Conservation (phyloP, 2,113 vertebrate genomes). For the Ranitomeya imitator region DNA sequence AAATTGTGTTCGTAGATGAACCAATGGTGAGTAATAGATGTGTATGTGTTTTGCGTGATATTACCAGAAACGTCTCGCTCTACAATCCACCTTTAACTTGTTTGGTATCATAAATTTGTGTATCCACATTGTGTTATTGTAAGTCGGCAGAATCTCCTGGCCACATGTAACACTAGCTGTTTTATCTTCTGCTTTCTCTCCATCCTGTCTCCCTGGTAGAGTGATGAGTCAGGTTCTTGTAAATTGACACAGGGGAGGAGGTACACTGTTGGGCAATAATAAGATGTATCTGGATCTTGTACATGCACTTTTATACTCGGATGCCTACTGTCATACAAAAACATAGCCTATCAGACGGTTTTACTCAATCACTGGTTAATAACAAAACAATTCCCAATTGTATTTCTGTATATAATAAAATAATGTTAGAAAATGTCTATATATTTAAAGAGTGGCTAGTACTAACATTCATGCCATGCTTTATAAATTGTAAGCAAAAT, state of each 20-base stretch:
- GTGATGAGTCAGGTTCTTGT: slow-evolving; percentile 57
- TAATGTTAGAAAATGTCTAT: background rate
- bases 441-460: background rate
- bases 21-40: background rate
- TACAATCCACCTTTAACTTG: slow-evolving; percentile 14
- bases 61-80: background rate
- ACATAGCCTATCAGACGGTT: background rate
- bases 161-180: slow-evolving; percentile 52
- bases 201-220: slow-evolving; percentile 55
- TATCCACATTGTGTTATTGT: slow-evolving; percentile 49
- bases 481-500: background rate
- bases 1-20: background rate
- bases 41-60: background rate
- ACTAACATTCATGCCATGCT: background rate
- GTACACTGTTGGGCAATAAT: slow-evolving; percentile 36
- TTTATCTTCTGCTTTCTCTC: slow-evolving; percentile 47
- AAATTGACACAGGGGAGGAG: slow-evolving; percentile 55
- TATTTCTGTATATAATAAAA: background rate
- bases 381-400: background rate
- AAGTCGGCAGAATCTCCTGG: slow-evolving; percentile 47
- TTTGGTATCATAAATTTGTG: slow-evolving; percentile 45
- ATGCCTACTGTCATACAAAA: background rate
- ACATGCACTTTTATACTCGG: slow-evolving; percentile 28
- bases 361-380: background rate
- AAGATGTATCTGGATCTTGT: slow-evolving; percentile 35